These are phyloP conservation scores for Orthonyx spaldingii DNA, from an alignment of 2,113 vertebrate genomes.

Conservation along the genomic window DNA sequence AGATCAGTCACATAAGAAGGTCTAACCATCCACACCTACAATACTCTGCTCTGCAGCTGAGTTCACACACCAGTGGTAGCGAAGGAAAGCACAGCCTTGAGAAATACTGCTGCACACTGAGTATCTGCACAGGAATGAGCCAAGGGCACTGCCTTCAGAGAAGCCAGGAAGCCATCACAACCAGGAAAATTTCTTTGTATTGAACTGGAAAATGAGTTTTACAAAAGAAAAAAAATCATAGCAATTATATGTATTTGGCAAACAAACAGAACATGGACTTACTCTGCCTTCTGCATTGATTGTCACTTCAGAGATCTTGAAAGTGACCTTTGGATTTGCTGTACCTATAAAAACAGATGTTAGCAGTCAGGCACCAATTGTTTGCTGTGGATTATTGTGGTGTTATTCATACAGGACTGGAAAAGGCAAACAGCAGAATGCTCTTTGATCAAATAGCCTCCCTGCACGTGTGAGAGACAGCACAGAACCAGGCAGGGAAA, in stretches of 20 bases:
- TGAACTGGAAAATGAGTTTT: background rate
- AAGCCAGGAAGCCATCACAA: background rate
- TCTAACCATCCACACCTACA: background rate
- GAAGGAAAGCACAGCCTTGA: background rate
- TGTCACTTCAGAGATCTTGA: constrained; percentile 80
- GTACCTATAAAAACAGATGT: constrained; percentile 72
- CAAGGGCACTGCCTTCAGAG: background rate
- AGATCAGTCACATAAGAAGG: background rate
- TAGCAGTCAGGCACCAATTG: background rate
- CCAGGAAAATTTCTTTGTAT: background rate
- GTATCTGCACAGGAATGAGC: background rate
- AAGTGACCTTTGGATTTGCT: constrained; percentile 83
- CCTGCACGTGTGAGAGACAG: background rate
- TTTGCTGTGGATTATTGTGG: background rate
- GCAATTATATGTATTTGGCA: background rate
- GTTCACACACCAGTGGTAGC: background rate
- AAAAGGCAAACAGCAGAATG: background rate
- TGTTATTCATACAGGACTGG: background rate
- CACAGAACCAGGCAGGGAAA: background rate
- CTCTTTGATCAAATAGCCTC: background rate
- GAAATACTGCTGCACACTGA: constrained; percentile 3
- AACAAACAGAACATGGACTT: constrained; percentile 50
- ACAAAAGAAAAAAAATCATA: background rate
- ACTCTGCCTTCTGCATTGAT: constrained; percentile 76
- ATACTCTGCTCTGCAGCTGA: background rate